Conservation (phyloP, 2,113 vertebrate species). For the Noctilio leporinus region DNA sequence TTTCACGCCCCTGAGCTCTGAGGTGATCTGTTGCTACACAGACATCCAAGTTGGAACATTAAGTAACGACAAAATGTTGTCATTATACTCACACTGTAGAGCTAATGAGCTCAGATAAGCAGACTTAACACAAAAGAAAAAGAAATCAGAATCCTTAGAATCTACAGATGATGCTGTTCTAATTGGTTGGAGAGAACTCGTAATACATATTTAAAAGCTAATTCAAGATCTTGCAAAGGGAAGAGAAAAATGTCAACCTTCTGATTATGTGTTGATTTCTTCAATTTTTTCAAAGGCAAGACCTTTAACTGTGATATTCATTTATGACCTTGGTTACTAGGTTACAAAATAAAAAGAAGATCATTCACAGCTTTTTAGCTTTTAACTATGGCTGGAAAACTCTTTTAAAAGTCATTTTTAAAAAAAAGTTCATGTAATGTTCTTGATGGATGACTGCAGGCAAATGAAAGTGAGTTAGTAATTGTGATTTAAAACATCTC, state of each 20-base stretch:
- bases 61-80: background rate
- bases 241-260: background rate
- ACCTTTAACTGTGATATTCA: background rate
- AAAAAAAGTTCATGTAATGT: background rate
- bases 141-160: background rate
- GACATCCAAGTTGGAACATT: background rate
- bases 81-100: background rate
- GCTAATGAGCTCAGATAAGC: background rate
- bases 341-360: constrained; percentile 10
- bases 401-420: background rate
- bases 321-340: constrained; percentile 26
- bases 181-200: background rate
- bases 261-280: background rate
- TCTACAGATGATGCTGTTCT: background rate
- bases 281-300: background rate
- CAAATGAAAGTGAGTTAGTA: background rate
- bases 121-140: background rate
- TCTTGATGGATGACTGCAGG: background rate
- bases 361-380: background rate
- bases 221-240: background rate
- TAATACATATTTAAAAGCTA: background rate
- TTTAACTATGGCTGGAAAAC: background rate
- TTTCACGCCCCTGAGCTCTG: background rate
- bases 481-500: background rate
- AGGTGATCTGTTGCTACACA: background rate